phyloP scores from a whole-genome alignment of 2,113 vertebrate species.

The Oryzias woworae region DNA sequence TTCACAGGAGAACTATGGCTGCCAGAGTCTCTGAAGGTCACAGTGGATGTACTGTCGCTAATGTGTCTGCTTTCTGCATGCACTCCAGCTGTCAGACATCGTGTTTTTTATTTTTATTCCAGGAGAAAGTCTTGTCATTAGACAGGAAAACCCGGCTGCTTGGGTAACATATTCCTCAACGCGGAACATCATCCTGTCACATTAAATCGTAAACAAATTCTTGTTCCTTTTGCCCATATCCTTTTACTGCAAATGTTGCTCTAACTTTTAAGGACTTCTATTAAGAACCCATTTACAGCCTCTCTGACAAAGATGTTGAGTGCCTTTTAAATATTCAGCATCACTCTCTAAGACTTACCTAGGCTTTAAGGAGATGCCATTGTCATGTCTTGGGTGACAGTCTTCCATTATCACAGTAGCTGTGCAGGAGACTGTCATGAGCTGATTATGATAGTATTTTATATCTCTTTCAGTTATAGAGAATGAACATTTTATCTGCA shows the following conservation, averaged over 20 bases:
- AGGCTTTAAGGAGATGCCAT: slow-evolving; percentile 59
- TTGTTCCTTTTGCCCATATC: not conserved
- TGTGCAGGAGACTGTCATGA: slow-evolving; percentile 10
- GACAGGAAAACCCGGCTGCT: slow-evolving; percentile 41
- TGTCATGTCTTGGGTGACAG: slow-evolving; percentile 55
- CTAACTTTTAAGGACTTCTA: slow-evolving; percentile 62
- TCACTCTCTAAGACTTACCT: slow-evolving; percentile 20
- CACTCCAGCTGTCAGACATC: slow-evolving; percentile 29
- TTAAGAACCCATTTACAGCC: slow-evolving; percentile 54
- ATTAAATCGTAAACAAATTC: slow-evolving; percentile 45
- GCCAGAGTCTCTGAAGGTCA: slow-evolving; percentile 65
- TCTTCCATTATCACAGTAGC: slow-evolving; percentile 49
- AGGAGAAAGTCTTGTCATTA: slow-evolving; percentile 57
- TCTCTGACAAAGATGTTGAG: slow-evolving; percentile 45
- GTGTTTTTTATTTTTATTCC: slow-evolving; percentile 35
- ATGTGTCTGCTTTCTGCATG: slow-evolving; percentile 38
- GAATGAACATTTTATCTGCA: slow-evolving; percentile 27
- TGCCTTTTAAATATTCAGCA: slow-evolving; percentile 33
- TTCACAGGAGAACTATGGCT: slow-evolving; percentile 43
- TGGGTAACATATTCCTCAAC: slow-evolving; percentile 40
- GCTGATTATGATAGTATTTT: slow-evolving; percentile 1
- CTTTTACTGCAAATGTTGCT: slow-evolving; percentile 16
- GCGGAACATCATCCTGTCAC: slow-evolving; percentile 48
- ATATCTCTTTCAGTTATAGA: slow-evolving; percentile 23
- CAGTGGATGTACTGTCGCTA: slow-evolving; percentile 29